A percentile compares a stretch with the other conserved stretches of the same genome.
Evolutionary conservation across 2,113 vertebrate species (phyloP).

Genomic region (Pachypanchax playfairii): DNA sequence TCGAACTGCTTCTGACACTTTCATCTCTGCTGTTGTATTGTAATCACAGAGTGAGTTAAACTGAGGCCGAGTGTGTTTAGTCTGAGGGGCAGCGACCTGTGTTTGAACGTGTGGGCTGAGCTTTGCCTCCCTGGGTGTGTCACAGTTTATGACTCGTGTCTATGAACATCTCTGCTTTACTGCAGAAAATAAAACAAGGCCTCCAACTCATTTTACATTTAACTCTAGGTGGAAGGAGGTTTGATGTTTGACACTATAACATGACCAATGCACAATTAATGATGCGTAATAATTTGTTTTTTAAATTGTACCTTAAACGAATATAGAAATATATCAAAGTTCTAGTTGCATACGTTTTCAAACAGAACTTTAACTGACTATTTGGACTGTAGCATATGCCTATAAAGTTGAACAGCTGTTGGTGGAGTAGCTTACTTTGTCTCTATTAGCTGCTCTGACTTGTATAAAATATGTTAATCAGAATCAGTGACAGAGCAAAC

Average conservation of each 20-base stretch:
- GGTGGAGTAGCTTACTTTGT: slow-evolving; percentile 8
- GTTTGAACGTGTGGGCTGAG: neutral
- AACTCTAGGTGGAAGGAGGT: neutral
- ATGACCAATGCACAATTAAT: neutral
- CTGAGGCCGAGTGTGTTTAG: neutral
- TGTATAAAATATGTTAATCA: slow-evolving; percentile 11
- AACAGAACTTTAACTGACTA: neutral
- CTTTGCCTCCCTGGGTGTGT: neutral
- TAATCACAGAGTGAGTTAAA: slow-evolving; percentile 8
- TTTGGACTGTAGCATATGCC: neutral
- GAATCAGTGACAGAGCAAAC: slow-evolving; percentile 17
- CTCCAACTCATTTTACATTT: neutral
- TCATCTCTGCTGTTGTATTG: slow-evolving; percentile 5
- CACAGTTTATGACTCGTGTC: neutral
- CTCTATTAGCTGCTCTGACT: slow-evolving; percentile 21
- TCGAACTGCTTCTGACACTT: neutral
- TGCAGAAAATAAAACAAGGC: neutral
- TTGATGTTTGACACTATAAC: slow-evolving; percentile 5
- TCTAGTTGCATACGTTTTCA: neutral
- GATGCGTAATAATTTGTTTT: no score
- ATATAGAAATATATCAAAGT: no score
- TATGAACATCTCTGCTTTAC: slow-evolving; percentile 1
- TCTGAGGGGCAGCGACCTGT: neutral
- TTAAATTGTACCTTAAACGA: no score
- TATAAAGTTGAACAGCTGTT: neutral